These are phyloP conservation scores for Diadegma fenestrale DNA, from an alignment of 2,888 invertebrate species.

Conservation along the genomic window DNA sequence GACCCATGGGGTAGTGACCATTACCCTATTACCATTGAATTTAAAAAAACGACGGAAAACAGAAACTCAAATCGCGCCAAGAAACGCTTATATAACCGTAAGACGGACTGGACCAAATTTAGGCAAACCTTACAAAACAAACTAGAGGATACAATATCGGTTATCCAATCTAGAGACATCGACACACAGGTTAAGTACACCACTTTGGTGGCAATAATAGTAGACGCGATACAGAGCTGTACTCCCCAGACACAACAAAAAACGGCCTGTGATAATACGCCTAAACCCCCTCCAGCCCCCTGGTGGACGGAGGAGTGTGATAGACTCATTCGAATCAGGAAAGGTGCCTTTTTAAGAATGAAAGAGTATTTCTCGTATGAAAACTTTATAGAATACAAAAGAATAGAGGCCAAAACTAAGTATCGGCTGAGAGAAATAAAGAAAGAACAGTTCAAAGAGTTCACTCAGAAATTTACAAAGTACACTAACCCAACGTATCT, in stretches of 20 bases:
- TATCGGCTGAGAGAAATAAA: slow-evolving; percentile 12
- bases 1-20: slow-evolving; percentile 22
- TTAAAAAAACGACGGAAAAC: neutral
- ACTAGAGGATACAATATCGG: neutral
- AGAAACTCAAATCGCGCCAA: neutral
- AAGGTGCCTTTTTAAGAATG: slow-evolving; percentile 4
- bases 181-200: slow-evolving; percentile 8
- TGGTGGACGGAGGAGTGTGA: slow-evolving; percentile 19
- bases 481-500: slow-evolving; percentile 39
- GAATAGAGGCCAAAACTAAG: neutral
- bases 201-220: slow-evolving; percentile 6
- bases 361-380: slow-evolving; percentile 1
- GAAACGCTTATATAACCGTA: slow-evolving; percentile 2
- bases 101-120: slow-evolving; percentile 2
- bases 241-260: neutral
- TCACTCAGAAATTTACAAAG: slow-evolving; percentile 17
- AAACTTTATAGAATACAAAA: slow-evolving; percentile 14
- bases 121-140: neutral
- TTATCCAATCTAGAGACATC: neutral
- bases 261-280: neutral
- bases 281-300: slow-evolving; percentile 10
- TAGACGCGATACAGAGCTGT: neutral
- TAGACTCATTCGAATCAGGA: slow-evolving; percentile 8
- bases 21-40: slow-evolving; percentile 3
- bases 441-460: slow-evolving; percentile 12